Percentiles rank a stretch among this genome's conserved stretches.
phyloP scores from a whole-genome alignment of 2,113 vertebrate genomes.

The Nyctibius bracteatus region DNA sequence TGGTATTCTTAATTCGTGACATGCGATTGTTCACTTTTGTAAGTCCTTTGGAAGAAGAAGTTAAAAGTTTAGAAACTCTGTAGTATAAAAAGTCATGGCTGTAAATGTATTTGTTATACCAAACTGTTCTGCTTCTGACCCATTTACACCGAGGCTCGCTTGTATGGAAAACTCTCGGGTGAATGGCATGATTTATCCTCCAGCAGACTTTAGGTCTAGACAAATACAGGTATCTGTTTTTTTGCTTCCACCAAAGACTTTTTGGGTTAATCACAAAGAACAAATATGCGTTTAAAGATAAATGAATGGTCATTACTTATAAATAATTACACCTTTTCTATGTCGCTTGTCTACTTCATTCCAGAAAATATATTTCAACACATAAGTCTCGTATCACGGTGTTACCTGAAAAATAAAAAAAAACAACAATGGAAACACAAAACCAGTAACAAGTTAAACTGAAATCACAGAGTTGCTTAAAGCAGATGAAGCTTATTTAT shows the following conservation, averaged over 20 bases:
- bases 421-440: background rate
- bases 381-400: background rate
- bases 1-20: constrained; percentile 88
- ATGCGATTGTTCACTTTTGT: constrained; percentile 80
- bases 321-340: constrained; percentile 49
- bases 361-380: constrained; percentile 47
- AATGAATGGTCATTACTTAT: constrained; percentile 83
- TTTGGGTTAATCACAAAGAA: constrained; percentile 75
- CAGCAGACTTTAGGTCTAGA: constrained; percentile 53
- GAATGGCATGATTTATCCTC: constrained; percentile 53
- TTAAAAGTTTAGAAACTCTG: constrained; percentile 76
- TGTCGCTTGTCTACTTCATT: constrained; percentile 58
- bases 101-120: constrained; percentile 63
- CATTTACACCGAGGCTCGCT: constrained; percentile 64
- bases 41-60: constrained; percentile 81
- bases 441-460: background rate
- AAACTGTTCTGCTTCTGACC: constrained; percentile 60
- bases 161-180: constrained; percentile 68
- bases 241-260: constrained; percentile 73
- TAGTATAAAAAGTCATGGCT: constrained; percentile 68
- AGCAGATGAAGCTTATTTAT: background rate
- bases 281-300: constrained; percentile 75
- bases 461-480: background rate
- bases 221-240: constrained; percentile 63
- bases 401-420: constrained; percentile 67